These are phyloP conservation scores for Aurelia coerulea DNA, from an alignment of 30 jellyfish, hydroid and myxozoan species.

Conservation along the genomic window DNA sequence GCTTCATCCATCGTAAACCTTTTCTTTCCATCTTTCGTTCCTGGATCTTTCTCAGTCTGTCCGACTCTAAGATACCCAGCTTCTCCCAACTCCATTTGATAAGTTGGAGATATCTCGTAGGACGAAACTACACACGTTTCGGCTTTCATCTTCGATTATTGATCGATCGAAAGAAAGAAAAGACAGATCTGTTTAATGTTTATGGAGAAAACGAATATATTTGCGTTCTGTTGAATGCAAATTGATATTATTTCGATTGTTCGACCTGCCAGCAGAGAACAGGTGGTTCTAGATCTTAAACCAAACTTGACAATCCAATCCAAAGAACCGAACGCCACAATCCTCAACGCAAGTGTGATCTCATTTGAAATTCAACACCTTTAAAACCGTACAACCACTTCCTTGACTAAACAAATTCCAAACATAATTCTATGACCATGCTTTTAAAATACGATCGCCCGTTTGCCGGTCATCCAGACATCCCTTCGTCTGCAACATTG, in stretches of 20 bases:
- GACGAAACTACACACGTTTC: slow-evolving; percentile 46
- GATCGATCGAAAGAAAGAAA: not conserved
- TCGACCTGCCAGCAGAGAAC: slow-evolving; percentile 10
- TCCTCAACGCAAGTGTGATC: slow-evolving; percentile 3
- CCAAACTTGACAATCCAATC: too few relatives aligned
- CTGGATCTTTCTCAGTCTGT: not conserved
- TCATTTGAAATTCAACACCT: slow-evolving; percentile 7
- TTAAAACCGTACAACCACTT: not conserved
- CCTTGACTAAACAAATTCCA: slow-evolving; percentile 1
- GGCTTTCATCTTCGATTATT: slow-evolving; percentile 12
- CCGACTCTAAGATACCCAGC: not conserved
- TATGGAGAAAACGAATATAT: too few relatives aligned
- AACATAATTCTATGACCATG: not conserved
- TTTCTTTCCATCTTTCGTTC: slow-evolving; percentile 3
- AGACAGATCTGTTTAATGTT: too few relatives aligned
- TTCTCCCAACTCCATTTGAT: slow-evolving; percentile 8
- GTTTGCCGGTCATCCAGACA: not conserved
- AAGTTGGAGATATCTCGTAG: slow-evolving; percentile 28
- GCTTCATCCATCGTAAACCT: slow-evolving; percentile 51
- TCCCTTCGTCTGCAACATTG: too few relatives aligned
- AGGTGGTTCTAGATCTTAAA: not conserved
- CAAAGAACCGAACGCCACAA: too few relatives aligned
- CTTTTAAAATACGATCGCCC: not conserved
- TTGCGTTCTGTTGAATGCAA: not conserved
- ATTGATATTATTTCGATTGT: not conserved